These are phyloP conservation scores for Otolemur crassicaudatus DNA, from an alignment of 2,797 vertebrate species.

Conservation along the genomic window DNA sequence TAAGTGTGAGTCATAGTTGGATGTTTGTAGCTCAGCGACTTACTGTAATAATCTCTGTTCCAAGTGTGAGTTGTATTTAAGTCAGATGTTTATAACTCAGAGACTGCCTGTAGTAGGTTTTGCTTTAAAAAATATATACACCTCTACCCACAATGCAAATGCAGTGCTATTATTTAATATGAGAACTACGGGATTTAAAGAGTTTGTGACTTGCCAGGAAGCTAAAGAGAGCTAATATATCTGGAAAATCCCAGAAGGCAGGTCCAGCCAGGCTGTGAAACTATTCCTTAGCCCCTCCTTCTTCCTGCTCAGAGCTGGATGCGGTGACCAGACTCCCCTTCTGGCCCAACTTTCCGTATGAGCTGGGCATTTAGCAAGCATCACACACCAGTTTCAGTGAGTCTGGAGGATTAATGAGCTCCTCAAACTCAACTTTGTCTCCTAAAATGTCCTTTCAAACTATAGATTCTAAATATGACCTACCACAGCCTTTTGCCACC, in stretches of 20 bases:
- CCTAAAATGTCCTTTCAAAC: constrained; percentile 46
- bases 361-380: background rate
- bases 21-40: no score
- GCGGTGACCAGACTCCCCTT: background rate
- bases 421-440: constrained; percentile 48
- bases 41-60: no score
- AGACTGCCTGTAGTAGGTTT: background rate
- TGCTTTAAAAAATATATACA: background rate
- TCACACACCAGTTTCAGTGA: background rate
- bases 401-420: constrained; percentile 64
- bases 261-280: background rate
- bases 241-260: background rate
- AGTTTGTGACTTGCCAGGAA: background rate
- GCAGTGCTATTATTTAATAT: background rate
- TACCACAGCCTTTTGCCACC: background rate
- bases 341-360: background rate
- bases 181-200: constrained; percentile 1
- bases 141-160: background rate
- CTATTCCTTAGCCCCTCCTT: background rate
- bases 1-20: no score
- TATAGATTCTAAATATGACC: constrained; percentile 15
- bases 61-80: no score
- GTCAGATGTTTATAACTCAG: no score
- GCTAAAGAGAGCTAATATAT: background rate
- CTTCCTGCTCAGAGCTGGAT: background rate